Evolutionary conservation across 2,797 vertebrate genomes (phyloP).

Genomic region (Myotis planiceps): DNA sequence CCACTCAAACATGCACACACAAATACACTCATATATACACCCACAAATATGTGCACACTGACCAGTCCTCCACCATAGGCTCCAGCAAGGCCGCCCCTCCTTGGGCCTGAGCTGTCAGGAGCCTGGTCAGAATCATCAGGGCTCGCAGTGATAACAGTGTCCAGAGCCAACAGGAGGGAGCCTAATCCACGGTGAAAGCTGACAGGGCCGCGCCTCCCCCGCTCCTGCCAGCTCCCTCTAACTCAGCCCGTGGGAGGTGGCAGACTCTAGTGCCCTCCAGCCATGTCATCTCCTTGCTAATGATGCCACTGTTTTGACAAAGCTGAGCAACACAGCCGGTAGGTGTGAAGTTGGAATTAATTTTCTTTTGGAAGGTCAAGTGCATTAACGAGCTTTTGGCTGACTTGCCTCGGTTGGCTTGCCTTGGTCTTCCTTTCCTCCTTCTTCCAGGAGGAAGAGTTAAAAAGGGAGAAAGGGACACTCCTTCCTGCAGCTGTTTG

Average conservation of each 20-base stretch:
- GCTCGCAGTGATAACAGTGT: slow-evolving; percentile 84
- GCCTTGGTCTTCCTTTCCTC: not conserved
- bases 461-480: no score
- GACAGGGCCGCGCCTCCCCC: slow-evolving; percentile 88
- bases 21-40: no score
- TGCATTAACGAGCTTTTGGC: slow-evolving; percentile 85
- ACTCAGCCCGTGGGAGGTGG: slow-evolving; percentile 85
- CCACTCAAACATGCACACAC: no score
- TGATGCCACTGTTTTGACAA: slow-evolving; percentile 88
- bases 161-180: slow-evolving; percentile 87
- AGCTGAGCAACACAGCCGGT: slow-evolving; percentile 85
- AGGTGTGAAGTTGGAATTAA: slow-evolving; percentile 90
- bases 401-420: slow-evolving; percentile 66
- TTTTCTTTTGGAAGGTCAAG: slow-evolving; percentile 88
- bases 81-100: slow-evolving; percentile 74
- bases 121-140: slow-evolving; percentile 82
- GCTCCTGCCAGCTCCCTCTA: slow-evolving; percentile 86
- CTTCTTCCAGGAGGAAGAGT: not conserved
- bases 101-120: slow-evolving; percentile 84
- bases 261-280: slow-evolving; percentile 88
- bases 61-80: not conserved
- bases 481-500: slow-evolving; percentile 50
- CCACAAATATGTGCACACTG: no score
- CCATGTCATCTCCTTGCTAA: slow-evolving; percentile 86
- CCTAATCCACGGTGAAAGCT: slow-evolving; percentile 97